A percentile compares a stretch with the other conserved stretches of the same genome.
Conservation (phyloP, 2,113 vertebrate genomes). For the Serranochromis macrocephalus region DNA sequence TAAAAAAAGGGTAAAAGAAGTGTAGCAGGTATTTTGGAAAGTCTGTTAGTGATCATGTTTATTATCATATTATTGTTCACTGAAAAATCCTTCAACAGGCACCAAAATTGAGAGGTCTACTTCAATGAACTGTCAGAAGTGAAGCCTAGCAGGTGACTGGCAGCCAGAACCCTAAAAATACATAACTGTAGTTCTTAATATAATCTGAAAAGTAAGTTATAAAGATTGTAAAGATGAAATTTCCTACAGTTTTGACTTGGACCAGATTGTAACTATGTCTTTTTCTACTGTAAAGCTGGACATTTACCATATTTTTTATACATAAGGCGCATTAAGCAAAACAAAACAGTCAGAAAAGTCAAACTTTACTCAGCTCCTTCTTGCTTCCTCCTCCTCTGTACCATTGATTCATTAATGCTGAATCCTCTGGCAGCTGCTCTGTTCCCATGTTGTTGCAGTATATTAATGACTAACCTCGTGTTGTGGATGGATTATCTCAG, state of each 20-base stretch:
- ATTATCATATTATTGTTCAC: not conserved
- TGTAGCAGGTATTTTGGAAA: not conserved
- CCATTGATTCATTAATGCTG: not conserved
- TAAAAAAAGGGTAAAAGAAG: rapidly evolving
- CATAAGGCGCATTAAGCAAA: not conserved
- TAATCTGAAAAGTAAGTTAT: not conserved
- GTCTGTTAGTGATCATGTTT: not conserved
- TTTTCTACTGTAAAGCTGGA: not conserved
- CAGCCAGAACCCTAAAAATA: not conserved
- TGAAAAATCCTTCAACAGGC: not conserved
- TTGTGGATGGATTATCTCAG: not conserved
- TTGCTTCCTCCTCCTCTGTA: rapidly evolving
- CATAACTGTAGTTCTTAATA: not conserved
- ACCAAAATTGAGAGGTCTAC: not conserved
- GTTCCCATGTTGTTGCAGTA: not conserved
- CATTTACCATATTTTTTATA: not conserved
- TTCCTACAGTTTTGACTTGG: not conserved
- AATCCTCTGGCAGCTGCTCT: not conserved
- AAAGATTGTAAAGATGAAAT: not conserved
- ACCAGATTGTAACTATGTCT: not conserved
- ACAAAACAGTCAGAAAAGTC: not conserved
- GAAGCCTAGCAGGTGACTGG: not conserved
- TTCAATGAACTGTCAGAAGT: not conserved
- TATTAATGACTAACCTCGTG: rapidly evolving
- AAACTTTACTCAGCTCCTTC: not conserved